These are phyloP conservation scores for Dermochelys coriacea DNA, from an alignment of 2,797 vertebrate genomes.

Conservation along the genomic window DNA sequence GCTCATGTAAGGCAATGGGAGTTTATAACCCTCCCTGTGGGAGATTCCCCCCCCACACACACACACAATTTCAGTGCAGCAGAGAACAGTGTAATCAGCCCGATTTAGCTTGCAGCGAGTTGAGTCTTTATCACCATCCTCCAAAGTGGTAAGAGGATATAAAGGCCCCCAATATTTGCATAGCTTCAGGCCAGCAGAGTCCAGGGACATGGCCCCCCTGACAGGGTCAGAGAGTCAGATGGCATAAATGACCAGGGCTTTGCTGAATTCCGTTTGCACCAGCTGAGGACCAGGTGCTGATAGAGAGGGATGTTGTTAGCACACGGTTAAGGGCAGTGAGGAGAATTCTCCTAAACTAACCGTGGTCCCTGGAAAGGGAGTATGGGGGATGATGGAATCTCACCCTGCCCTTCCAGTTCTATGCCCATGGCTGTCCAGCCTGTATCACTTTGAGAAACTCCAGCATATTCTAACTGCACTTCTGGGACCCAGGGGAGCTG, in stretches of 20 bases:
- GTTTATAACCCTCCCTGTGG: neutral
- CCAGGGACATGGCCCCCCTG: neutral
- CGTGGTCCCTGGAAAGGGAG: neutral
- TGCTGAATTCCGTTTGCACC: neutral
- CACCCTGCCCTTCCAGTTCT: neutral
- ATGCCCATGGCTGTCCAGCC: neutral
- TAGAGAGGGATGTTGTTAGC: neutral
- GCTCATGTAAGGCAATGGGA: conserved; percentile 18
- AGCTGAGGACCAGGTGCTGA: neutral
- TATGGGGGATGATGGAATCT: neutral
- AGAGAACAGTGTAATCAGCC: neutral
- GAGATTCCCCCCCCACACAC: fast-evolving
- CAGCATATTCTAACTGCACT: neutral
- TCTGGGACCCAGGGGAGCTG: neutral
- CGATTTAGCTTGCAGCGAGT: neutral
- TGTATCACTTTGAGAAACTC: neutral
- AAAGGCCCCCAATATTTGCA: neutral
- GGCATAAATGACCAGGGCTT: neutral
- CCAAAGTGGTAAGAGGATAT: neutral
- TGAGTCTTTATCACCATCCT: neutral
- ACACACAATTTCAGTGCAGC: fast-evolving
- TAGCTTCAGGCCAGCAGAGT: neutral
- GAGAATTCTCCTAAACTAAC: neutral
- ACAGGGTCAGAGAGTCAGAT: neutral
- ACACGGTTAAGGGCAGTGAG: neutral